These are phyloP conservation scores for Agrochola lychnidis DNA, from an alignment of 2,888 invertebrate species.

Conservation along the genomic window DNA sequence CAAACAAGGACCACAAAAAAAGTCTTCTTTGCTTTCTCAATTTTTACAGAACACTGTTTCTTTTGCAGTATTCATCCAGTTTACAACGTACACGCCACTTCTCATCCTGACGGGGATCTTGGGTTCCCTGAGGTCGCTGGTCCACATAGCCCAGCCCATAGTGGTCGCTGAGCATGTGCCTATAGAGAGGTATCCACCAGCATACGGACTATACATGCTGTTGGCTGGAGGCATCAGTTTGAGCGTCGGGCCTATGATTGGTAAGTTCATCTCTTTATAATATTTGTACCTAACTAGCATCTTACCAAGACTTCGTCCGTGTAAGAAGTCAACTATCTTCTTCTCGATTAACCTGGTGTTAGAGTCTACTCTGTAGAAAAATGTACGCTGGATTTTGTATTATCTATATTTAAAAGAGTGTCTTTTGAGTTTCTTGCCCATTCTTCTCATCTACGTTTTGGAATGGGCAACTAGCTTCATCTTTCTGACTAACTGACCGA, in stretches of 20 bases:
- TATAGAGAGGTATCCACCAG: conserved; percentile 92
- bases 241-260: conserved; percentile 91
- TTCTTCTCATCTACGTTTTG: too few species aligned
- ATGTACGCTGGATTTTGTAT: too few species aligned
- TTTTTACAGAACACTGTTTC: neutral
- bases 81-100: conserved; percentile 89
- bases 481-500: too few species aligned
- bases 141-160: conserved; percentile 92
- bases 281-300: neutral
- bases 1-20: neutral
- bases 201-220: conserved; percentile 92
- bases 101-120: conserved; percentile 88
- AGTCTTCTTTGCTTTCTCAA: neutral
- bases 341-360: too few species aligned
- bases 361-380: too few species aligned
- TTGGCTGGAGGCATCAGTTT: conserved; percentile 91
- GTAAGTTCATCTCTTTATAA: conserved; percentile 73
- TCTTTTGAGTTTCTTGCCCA: too few species aligned
- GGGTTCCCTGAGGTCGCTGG: conserved; percentile 91
- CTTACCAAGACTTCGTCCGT: too few species aligned
- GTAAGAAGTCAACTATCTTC: too few species aligned
- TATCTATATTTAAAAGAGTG: too few species aligned
- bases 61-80: conserved; percentile 90
- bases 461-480: too few species aligned
- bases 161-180: conserved; percentile 92